Percentiles rank a stretch among this genome's conserved stretches.
Evolutionary conservation across 92 coral and sea anemone genomes (phyloP).

Genomic region (Montipora capitata): DNA sequence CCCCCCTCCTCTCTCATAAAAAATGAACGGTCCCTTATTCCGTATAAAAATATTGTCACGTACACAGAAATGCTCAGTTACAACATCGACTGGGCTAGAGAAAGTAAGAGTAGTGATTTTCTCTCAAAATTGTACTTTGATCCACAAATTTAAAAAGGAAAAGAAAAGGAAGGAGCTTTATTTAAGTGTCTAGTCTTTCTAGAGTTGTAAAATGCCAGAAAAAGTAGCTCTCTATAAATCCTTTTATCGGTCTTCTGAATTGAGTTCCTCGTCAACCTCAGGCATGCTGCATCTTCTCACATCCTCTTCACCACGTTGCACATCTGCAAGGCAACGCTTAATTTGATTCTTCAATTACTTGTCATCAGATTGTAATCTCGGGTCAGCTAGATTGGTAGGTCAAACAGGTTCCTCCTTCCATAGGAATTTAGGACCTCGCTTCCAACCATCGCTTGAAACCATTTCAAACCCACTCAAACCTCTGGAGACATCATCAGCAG

Average conservation of each 20-base stretch:
- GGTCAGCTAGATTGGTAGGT: conserved; percentile 24
- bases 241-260: conserved; percentile 9
- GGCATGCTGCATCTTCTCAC: not conserved
- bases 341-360: conserved; percentile 21
- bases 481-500: conserved; percentile 37
- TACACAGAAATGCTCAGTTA: no score
- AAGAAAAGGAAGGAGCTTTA: no score
- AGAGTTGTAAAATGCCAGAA: not conserved
- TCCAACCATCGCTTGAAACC: conserved; percentile 34
- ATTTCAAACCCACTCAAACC: conserved; percentile 14
- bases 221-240: conserved; percentile 13
- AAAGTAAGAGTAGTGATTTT: no score
- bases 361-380: conserved; percentile 25
- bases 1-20: no score
- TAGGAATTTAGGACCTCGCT: conserved; percentile 26
- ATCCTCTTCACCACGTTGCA: conserved; percentile 4
- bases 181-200: no score
- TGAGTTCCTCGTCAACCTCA: not conserved
- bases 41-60: no score
- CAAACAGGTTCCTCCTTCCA: conserved; percentile 21
- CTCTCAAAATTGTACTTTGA: no score
- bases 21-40: no score
- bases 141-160: no score
- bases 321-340: conserved; percentile 6
- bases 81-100: no score